Percentiles rank a stretch among this genome's conserved stretches.
These are phyloP conservation scores for Papilio elwesi DNA, from an alignment of 2,888 invertebrate genomes.

Conservation along the genomic window DNA sequence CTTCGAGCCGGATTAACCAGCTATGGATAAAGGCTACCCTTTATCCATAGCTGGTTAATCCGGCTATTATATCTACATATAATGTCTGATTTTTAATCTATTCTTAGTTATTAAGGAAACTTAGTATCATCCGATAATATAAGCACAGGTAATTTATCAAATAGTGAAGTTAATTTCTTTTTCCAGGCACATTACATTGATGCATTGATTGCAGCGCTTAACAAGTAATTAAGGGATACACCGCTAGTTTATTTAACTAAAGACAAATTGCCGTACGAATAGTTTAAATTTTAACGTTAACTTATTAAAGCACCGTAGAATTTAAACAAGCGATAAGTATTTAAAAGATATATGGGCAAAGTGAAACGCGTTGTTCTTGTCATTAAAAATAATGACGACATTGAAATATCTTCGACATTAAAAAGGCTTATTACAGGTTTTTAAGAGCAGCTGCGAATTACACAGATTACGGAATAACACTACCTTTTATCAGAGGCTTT, in stretches of 20 bases:
- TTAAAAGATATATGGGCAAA: not conserved
- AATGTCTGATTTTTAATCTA: too few species aligned
- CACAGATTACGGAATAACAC: not conserved
- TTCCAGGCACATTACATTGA: conserved; percentile 41
- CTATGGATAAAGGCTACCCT: too few species aligned
- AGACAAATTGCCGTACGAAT: conserved; percentile 43
- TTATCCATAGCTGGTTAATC: too few species aligned
- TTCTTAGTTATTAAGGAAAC: too few species aligned
- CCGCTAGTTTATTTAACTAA: conserved; percentile 44
- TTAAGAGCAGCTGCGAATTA: not conserved
- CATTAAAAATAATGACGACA: not conserved
- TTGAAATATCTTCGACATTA: not conserved
- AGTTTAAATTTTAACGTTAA: conserved; percentile 41
- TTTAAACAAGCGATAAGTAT: not conserved
- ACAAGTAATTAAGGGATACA: conserved; percentile 46
- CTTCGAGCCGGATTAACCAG: too few species aligned
- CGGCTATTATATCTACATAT: too few species aligned
- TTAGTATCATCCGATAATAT: not conserved
- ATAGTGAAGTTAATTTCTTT: conserved; percentile 41
- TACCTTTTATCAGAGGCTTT: not conserved
- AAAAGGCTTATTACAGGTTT: not conserved
- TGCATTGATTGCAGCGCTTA: conserved; percentile 44
- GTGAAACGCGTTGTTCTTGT: not conserved
- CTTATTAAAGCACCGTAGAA: not conserved
- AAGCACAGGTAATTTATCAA: conserved; percentile 37